Percentiles rank a stretch among this genome's conserved stretches.
These are phyloP conservation scores for Drosophila ohnishii DNA, from an alignment of 1,140 invertebrate species.

Conservation along the genomic window DNA sequence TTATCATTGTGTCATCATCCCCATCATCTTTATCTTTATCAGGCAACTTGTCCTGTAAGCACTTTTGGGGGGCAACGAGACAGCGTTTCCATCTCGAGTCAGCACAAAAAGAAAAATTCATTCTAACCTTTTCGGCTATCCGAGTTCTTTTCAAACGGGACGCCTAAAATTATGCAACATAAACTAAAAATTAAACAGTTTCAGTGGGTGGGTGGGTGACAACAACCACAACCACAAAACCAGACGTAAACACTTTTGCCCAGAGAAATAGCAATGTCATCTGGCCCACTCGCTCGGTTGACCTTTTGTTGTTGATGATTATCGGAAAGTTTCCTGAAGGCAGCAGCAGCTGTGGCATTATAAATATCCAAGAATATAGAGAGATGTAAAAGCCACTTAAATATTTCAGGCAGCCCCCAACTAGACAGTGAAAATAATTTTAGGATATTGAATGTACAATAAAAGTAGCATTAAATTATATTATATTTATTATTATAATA, in stretches of 20 bases:
- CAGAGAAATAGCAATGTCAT: constrained; percentile 44
- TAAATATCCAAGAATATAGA: constrained; percentile 15
- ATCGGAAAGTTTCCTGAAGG: constrained; percentile 31
- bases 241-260: constrained; percentile 71
- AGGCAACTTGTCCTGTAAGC: constrained; percentile 41
- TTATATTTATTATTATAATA: too few species aligned
- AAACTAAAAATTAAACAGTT: constrained; percentile 76
- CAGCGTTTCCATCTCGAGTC: constrained; percentile 24
- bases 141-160: constrained; percentile 5
- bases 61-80: constrained; percentile 14
- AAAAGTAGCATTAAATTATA: too few species aligned
- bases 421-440: background rate
- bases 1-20: constrained; percentile 48
- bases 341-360: constrained; percentile 9
- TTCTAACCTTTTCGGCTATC: constrained; percentile 6
- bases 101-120: constrained; percentile 40
- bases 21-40: constrained; percentile 41
- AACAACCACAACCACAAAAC: constrained; percentile 58
- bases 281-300: constrained; percentile 9
- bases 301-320: constrained; percentile 50
- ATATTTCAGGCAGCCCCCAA: background rate
- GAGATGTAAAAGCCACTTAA: constrained; percentile 12
- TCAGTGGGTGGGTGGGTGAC: background rate
- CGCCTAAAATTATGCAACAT: constrained; percentile 73
- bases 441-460: too few species aligned